Evolutionary conservation across 2,113 vertebrate genomes (phyloP), one percentile per base, ranked within the genome.

Genomic region (Prietella phreatophila): DNA sequence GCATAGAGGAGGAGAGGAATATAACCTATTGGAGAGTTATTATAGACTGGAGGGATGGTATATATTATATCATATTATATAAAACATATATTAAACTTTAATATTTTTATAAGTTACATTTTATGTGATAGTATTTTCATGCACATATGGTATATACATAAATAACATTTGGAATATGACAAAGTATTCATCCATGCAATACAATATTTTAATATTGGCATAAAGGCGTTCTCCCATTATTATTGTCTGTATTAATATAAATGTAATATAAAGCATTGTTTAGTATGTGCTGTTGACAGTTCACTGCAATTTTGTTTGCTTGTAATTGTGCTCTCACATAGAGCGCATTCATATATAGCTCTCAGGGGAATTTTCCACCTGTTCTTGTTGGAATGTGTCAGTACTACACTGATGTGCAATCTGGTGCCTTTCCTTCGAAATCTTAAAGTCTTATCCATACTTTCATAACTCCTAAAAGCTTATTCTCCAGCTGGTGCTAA

Each of bases 291-390:
- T 27, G 20, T 25, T 82, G 80, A 36, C 80, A 82, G 19, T 60
- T 82, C 25, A 4, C 13, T 82, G 27, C 56, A 39, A 60, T 82
- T 82, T 81, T 33, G 15, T 81, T 81, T 20, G 56, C 55, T 82
- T 60, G 78, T 82, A 82, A 82, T 82, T 39, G 80, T 60, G 30
- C 61, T 60, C 33, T 82, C 55, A 60, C 33, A 61, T 39, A 39
- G 19, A 60, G 33, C 13, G 30, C 47, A 20, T 20, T 36, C 53
- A 33, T 30, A 30, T 33, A 30, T 30, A 9, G 50, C 79, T 60
- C 80, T 82, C 80, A 80, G 80, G 80, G 56, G 80, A 39, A 60
- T 14, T 20, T 14, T 82, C 55, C 55, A 82, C 80, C 80, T 82
- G 80, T 39, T 82, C 55, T 61, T 58, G 53, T 81, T 60, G 55